Conservation (phyloP, 2,888 invertebrate genomes). For the Yponomeuta sedellus region DNA sequence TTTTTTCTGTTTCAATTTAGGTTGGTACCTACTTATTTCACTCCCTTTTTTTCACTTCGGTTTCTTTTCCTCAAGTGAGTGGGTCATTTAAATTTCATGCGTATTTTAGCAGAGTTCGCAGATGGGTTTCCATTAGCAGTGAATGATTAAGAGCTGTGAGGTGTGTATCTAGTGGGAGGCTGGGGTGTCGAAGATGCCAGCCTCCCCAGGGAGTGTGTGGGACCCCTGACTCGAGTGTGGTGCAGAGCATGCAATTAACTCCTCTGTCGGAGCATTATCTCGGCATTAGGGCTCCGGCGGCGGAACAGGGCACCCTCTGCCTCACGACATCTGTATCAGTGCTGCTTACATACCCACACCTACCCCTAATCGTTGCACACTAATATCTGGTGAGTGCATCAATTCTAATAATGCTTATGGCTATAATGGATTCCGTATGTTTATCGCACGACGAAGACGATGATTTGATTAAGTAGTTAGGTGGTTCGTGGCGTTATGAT, state of each 20-base stretch:
- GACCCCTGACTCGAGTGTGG: slow-evolving; percentile 51
- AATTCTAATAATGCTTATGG: slow-evolving; percentile 15
- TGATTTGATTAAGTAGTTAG: background rate
- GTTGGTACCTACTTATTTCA: slow-evolving; percentile 17
- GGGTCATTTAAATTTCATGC: slow-evolving; percentile 70
- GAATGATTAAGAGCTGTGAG: slow-evolving; percentile 64
- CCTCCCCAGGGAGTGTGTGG: slow-evolving; percentile 43
- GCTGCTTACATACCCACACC: slow-evolving; percentile 15
- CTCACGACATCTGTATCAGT: slow-evolving; percentile 15
- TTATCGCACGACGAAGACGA: slow-evolving; percentile 1
- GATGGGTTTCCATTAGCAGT: slow-evolving; percentile 66
- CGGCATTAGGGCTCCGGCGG: slow-evolving; percentile 45
- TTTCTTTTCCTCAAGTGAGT: slow-evolving; percentile 39
- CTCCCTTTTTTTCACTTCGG: slow-evolving; percentile 40
- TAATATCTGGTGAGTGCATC: slow-evolving; percentile 14
- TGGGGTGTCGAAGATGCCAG: slow-evolving; percentile 22
- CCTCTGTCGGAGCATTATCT: slow-evolving; percentile 63
- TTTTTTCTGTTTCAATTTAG: slow-evolving; percentile 23
- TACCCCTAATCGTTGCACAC: slow-evolving; percentile 15
- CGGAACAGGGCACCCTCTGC: slow-evolving; percentile 19
- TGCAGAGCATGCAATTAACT: slow-evolving; percentile 71
- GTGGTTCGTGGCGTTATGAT: background rate
- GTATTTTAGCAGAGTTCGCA: slow-evolving; percentile 52
- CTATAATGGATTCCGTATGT: slow-evolving; percentile 14
- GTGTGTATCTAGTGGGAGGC: slow-evolving; percentile 20